Conservation (phyloP, 2,113 vertebrate species). For the Centrocercus urophasianus region DNA sequence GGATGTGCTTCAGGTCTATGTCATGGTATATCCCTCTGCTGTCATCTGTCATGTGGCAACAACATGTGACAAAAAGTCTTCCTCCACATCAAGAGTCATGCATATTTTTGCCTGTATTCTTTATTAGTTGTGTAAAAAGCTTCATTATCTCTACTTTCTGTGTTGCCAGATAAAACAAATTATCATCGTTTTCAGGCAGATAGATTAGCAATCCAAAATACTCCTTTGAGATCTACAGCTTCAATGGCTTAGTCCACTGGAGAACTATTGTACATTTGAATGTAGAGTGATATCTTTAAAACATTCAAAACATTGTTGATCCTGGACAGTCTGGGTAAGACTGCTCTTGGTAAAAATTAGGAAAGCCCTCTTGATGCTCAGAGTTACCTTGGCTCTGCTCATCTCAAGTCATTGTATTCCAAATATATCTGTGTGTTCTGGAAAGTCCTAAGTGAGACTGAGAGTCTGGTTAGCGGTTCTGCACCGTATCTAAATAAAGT, state of each 20-base stretch:
- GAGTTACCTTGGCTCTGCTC: neutral
- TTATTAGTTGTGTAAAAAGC: neutral
- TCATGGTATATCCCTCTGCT: no score
- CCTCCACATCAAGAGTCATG: no score
- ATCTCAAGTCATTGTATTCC: neutral
- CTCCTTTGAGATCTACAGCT: neutral
- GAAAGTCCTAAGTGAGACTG: neutral
- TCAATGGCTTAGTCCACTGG: neutral
- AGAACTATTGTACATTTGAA: accelerated
- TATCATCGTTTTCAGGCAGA: neutral
- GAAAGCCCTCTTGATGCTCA: neutral
- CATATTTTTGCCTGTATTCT: neutral
- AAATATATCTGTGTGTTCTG: neutral
- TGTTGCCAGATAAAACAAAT: neutral
- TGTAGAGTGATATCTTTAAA: neutral
- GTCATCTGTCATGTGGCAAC: no score
- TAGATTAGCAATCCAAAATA: neutral
- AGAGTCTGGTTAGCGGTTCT: neutral
- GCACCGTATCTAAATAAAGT: neutral
- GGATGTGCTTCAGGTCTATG: no score
- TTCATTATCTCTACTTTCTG: neutral
- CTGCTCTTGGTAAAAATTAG: neutral
- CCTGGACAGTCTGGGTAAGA: neutral
- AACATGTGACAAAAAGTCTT: no score
- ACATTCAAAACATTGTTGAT: neutral